These are phyloP conservation scores for Mungos mungo DNA, from an alignment of 2,113 vertebrate species.

Conservation along the genomic window DNA sequence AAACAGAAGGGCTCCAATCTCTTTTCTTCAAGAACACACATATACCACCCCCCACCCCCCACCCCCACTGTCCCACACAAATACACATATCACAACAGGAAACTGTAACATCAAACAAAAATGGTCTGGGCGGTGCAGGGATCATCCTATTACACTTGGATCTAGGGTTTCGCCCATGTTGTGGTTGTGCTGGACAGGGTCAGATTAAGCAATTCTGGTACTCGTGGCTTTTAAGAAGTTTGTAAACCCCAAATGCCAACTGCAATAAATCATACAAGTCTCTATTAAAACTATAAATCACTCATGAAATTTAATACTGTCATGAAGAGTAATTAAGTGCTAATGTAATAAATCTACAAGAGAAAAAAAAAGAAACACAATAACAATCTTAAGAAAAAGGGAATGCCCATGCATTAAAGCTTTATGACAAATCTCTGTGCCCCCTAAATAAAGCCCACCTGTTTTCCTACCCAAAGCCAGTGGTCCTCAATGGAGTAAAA, in stretches of 20 bases:
- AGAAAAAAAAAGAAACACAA: neutral
- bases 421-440: neutral
- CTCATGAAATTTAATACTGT: slow-evolving; percentile 72
- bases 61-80: neutral
- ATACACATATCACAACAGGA: neutral
- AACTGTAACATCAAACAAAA: neutral
- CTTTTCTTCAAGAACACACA: neutral
- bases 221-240: slow-evolving; percentile 44
- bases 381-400: neutral
- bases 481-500: neutral
- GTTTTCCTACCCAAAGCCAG: neutral
- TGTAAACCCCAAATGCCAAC: slow-evolving; percentile 71
- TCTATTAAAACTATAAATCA: slow-evolving; percentile 79
- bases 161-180: neutral
- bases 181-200: neutral
- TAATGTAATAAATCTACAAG: slow-evolving; percentile 66
- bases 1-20: neutral
- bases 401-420: neutral
- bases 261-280: slow-evolving; percentile 69
- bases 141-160: neutral
- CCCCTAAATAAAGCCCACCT: neutral
- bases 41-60: fast-evolving
- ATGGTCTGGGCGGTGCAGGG: neutral
- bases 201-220: slow-evolving; percentile 34
- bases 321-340: slow-evolving; percentile 71